These are phyloP conservation scores for Drosophila diplacantha DNA, from an alignment of 2,888 invertebrate genomes.

Conservation along the genomic window DNA sequence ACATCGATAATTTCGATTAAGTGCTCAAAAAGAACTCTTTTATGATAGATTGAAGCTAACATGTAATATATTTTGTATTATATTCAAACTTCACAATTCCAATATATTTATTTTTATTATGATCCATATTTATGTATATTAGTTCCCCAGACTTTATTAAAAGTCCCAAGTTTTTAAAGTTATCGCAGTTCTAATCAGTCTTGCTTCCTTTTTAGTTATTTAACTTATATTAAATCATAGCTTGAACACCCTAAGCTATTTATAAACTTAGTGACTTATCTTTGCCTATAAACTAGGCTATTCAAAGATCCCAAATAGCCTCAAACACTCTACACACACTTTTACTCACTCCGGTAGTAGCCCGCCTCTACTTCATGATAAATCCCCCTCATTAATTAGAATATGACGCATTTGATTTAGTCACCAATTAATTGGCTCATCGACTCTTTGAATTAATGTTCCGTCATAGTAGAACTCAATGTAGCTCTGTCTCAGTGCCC, in stretches of 20 bases:
- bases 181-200: no score
- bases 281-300: neutral
- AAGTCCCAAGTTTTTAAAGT: no score
- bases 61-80: no score
- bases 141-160: no score
- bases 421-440: neutral
- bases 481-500: slow-evolving; percentile 8
- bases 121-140: no score
- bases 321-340: no score
- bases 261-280: neutral
- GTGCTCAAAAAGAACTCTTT: no score
- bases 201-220: neutral
- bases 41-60: no score
- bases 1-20: no score
- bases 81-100: no score
- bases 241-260: neutral
- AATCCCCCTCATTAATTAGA: neutral
- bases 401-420: slow-evolving; percentile 6
- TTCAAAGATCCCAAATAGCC: neutral
- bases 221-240: neutral
- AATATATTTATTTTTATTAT: no score
- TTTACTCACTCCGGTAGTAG: neutral
- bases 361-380: no score
- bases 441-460: neutral
- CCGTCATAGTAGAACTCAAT: slow-evolving; percentile 1